Evolutionary conservation across 2,113 vertebrate genomes (phyloP).

Genomic region (Scortum barcoo): DNA sequence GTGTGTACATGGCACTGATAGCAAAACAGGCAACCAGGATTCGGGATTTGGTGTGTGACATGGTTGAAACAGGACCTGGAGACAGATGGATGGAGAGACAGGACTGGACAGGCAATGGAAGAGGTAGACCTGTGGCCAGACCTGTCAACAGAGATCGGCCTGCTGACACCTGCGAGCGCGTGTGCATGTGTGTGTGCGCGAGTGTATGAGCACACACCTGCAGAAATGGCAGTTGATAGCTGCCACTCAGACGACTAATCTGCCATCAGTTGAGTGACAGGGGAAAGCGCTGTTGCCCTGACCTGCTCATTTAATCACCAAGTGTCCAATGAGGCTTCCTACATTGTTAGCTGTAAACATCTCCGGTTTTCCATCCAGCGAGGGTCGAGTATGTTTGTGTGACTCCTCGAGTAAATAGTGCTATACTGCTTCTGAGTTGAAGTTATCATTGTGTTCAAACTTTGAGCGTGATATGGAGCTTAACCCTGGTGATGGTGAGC

Average conservation of each 20-base stretch:
- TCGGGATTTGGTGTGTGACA: conserved; percentile 53
- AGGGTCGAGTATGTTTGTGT: conserved; percentile 20
- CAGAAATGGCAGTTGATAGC: conserved; percentile 68
- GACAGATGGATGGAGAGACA: conserved; percentile 60
- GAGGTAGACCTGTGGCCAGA: conserved; percentile 62
- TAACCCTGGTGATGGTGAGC: neutral
- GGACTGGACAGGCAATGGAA: conserved; percentile 51
- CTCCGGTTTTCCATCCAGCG: conserved; percentile 24
- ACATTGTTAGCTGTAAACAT: conserved; percentile 70
- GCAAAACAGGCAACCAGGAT: conserved; percentile 26
- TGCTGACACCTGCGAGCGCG: conserved; percentile 68
- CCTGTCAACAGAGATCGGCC: conserved; percentile 68
- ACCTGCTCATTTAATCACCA: conserved; percentile 74
- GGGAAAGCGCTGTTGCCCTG: conserved; percentile 58
- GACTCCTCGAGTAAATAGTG: conserved; percentile 24
- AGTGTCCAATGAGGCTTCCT: conserved; percentile 63
- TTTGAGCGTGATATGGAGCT: conserved; percentile 1
- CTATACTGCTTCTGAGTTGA: conserved; percentile 23
- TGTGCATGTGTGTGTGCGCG: conserved; percentile 19
- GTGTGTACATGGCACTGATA: conserved; percentile 27
- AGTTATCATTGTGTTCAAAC: conserved; percentile 21
- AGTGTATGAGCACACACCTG: conserved; percentile 3
- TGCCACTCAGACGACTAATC: conserved; percentile 78
- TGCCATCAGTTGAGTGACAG: conserved; percentile 76
- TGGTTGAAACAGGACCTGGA: conserved; percentile 42